Conservation (phyloP, 2,113 vertebrate species). For the human (Homo sapiens) region DNA sequence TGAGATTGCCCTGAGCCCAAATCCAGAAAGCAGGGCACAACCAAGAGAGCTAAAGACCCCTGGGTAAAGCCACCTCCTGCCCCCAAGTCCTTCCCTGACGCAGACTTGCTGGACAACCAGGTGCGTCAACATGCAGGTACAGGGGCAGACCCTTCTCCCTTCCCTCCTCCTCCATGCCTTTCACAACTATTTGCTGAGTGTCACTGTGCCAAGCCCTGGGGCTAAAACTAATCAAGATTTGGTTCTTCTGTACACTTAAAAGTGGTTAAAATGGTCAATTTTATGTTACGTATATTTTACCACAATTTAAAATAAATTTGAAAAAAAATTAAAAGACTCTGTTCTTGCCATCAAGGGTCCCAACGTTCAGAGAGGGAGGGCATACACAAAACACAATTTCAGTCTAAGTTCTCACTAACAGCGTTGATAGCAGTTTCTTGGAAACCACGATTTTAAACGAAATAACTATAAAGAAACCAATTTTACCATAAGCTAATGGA, state of each 20-base stretch:
- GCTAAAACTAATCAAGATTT: neutral
- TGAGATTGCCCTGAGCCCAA: neutral
- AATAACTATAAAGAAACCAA: neutral
- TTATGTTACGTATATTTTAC: neutral
- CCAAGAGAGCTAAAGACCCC: neutral
- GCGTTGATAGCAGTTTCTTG: neutral
- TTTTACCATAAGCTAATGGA: neutral
- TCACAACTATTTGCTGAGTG: neutral
- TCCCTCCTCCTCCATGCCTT: too few species aligned
- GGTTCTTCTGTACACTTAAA: neutral
- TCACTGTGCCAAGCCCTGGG: neutral
- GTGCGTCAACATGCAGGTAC: neutral
- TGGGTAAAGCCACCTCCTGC: neutral
- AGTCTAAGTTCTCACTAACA: neutral
- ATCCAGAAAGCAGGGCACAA: neutral
- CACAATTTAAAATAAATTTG: neutral
- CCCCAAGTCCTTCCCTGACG: neutral
- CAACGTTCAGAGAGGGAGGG: neutral
- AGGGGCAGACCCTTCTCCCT: neutral
- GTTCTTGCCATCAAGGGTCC: neutral
- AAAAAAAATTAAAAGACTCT: neutral
- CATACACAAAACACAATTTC: neutral
- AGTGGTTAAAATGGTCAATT: neutral
- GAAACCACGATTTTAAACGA: neutral
- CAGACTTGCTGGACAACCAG: neutral